Base-by-base conservation (phyloP, 1,140 invertebrate genomes). In the Bathynomus jamesi region DNA sequence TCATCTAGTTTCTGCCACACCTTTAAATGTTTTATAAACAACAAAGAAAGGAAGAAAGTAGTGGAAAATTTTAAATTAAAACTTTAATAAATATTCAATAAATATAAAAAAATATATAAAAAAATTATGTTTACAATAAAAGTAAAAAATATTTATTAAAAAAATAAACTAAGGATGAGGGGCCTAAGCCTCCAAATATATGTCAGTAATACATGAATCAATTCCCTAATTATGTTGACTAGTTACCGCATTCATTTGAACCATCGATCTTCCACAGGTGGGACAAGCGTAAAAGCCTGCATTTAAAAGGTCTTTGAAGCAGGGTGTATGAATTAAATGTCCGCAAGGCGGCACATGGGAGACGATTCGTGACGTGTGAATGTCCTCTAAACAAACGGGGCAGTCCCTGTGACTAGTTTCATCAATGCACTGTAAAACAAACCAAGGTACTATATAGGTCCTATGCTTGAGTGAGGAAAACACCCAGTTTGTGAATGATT, bases 331-430 rank as follows among this genome's bases (percentile, higher is more conserved):
- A 75, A 94, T 82, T 69, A 94, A 82, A 84, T 95, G 92, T 0
- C 91, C 91, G 82, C 92, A 95, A 78, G 88, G 86, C 2, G 91
- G 92, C 82, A 94, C 91, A 82, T 92, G 90, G 82, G 91, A 91
- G 27, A 89, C 88, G 79, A 91, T 91, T 61, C 91, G 85, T 61
- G 91, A 93, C 25, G 92, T 93, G 82, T 95, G 92, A 77, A 95
- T 92, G 82, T 94, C 90, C 78, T 94, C 91, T 68, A 93, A 80
- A 78, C 92, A 95, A 31, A 95, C 90, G 1, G 92, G 90, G 81
- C 92, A 95, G 83, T 93, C 61, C 4, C 25, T 53, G 31, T 70
- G 29, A 21, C 69, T 30, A 24, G 40, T 63, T 5, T 31, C 61
- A 1, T 21, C 27, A 30, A 70, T 28, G 29, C 69, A 70, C 69